These are phyloP conservation scores for Chrysocyon brachyurus DNA, from an alignment of 2,797 vertebrate genomes.

Conservation along the genomic window DNA sequence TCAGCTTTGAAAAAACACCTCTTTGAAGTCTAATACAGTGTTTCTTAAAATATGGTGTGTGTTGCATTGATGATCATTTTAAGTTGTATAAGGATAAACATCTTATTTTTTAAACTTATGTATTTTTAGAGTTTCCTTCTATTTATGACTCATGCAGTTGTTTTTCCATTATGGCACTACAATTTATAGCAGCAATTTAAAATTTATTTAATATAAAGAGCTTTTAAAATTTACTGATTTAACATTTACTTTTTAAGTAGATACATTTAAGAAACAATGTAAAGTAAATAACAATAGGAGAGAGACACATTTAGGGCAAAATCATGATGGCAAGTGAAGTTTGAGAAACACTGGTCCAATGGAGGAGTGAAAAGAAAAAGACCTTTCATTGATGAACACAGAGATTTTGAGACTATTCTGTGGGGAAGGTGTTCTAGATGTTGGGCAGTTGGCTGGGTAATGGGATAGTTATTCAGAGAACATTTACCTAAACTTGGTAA, in stretches of 20 bases:
- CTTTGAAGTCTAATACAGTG: background rate
- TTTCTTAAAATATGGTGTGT: background rate
- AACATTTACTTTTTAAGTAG: background rate
- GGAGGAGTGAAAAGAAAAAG: background rate
- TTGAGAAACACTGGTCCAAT: background rate
- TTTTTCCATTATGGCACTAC: background rate
- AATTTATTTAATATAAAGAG: background rate
- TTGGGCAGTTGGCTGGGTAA: background rate
- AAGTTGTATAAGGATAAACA: background rate
- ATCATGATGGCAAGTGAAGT: background rate
- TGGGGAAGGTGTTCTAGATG: background rate
- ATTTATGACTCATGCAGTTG: background rate
- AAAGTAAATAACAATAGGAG: background rate
- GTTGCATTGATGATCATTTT: background rate
- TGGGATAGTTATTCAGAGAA: background rate
- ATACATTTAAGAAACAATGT: background rate
- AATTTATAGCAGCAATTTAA: background rate
- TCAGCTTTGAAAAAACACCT: background rate
- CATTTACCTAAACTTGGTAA: background rate
- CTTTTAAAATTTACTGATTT: background rate
- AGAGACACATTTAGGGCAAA: background rate
- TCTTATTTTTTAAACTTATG: conserved; percentile 7
- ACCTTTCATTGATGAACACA: background rate
- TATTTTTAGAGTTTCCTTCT: background rate
- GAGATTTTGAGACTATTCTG: background rate